Evolutionary conservation across 2,888 invertebrate species (phyloP), one percentile per base, ranked within the genome.

Genomic region (Himalopsyche anomala): DNA sequence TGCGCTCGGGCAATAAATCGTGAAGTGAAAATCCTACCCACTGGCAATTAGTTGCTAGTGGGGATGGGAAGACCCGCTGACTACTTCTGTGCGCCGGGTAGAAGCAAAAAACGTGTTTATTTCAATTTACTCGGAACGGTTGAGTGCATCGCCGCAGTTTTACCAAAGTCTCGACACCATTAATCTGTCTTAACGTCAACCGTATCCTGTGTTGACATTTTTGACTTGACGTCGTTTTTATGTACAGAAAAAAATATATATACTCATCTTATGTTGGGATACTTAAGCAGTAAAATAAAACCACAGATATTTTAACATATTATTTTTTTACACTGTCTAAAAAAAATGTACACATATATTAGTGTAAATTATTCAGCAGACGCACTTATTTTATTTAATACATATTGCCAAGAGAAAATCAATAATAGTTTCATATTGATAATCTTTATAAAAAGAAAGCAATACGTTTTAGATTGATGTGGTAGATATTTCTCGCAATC

Each of bases 1-100:
- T 62, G 80, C 85, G 62, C 80, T 86, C 83, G 62, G 81, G 85
- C 86, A 86, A 88, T 88, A 88, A 88, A 88, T 88, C 87, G 82
- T 84, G 56, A 62, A 86, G 87, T 86, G 86, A 87, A 88, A 88
- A 88, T 88, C 88, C 87, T 83, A 86, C 87, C 88, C 86, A 86
- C 83, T 69, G 87, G 88, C 87, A 88, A 88, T 88, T 88, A 88
- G 88, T 84, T 83, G 84, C 84, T 83, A 86, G 83, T 82, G 84
- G 84, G 84, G 88, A 84, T 36, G 69, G 79, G 40, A 56, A 28
- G 42, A 69, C 45, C 80, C 40, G 69, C 42, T 17, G 84, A 45
- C 36, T 69, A 28, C 74, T 74, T 42, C 51, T 79, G 51, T 12
- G 82, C 85, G 82, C 85, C 69, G 2, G 85, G 45, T 55, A 79